Base-by-base conservation (phyloP, 2,797 vertebrate species). In the Gymnoscopelus braueri region DNA sequence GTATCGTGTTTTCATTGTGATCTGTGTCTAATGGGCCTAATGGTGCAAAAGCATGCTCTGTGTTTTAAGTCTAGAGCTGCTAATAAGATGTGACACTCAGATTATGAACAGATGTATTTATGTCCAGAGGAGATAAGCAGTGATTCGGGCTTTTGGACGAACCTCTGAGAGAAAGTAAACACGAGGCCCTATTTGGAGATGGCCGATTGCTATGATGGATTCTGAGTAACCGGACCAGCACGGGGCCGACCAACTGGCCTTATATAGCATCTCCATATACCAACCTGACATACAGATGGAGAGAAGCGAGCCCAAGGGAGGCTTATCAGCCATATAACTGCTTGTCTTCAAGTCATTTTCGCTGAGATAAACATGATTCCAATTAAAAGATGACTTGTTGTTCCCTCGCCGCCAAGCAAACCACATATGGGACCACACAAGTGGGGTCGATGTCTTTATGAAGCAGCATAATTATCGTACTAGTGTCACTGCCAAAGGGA, bases 381-480 rank as follows among this genome's bases (percentile, higher is more conserved):
- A 89, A 91, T 91, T 90, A 92, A 91, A 89, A 90, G 88, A 88
- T 80, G 82, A 87, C 81, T 88, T 65, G 72, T 82, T 82, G 74
- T 81, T 72, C 74, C 88, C 74, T 81, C 69, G 69, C 84, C 87
- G 87, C 87, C 84, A 88, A 91, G 83, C 88, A 71, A 85, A 89
- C 87, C 84, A 69, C 87, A 86, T 81, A 71, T 70, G 51, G 62
- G 91, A 91, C 91, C 91, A 91, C 91, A 93, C 91, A 90, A 57
- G 83, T 65, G 60, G 88, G 71, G 73, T 71, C 79, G 47, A 50
- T 60, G 68, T 78, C 84, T 77, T 72, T 57, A 74, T 60, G 78
- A 72, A 82, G 74, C 74, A 83, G 71, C 70, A 62, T 67, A 86
- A 84, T 89, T 87, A 87, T 74, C 73, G 78, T 63, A 64, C 75